Conservation (phyloP, 2,797 vertebrate species). For the Eulemur mongoz region DNA sequence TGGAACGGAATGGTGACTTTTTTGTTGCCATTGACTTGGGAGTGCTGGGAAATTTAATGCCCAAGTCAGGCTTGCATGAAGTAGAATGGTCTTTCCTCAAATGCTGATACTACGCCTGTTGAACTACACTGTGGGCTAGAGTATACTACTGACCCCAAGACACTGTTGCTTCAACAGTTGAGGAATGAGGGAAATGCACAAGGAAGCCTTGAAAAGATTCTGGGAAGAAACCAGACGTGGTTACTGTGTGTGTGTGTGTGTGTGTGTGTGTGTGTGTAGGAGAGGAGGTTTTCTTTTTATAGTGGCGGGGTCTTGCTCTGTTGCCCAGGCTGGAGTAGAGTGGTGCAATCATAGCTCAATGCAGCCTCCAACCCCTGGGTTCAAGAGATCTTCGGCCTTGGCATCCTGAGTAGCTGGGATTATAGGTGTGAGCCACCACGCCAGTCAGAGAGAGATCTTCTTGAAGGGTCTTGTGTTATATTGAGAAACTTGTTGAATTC, state of each 20-base stretch:
- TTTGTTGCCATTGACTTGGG: not conserved
- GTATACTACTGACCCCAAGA: not conserved
- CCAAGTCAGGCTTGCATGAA: not conserved
- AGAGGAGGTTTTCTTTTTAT: too few species aligned
- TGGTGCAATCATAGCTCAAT: too few species aligned
- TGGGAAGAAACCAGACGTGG: not conserved
- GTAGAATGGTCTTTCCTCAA: not conserved
- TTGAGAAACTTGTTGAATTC: not conserved
- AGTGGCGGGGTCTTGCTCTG: too few species aligned
- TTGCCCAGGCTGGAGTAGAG: too few species aligned
- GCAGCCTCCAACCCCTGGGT: too few species aligned
- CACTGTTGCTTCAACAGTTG: too few species aligned
- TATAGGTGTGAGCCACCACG: too few species aligned
- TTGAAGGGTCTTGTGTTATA: not conserved
- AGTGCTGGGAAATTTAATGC: not conserved
- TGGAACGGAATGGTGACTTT: not conserved
- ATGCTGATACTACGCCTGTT: not conserved
- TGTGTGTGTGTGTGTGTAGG: not conserved
- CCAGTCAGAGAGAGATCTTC: not conserved
- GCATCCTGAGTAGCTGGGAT: too few species aligned
- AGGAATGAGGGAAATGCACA: not conserved
- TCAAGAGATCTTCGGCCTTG: too few species aligned
- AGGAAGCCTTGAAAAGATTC: not conserved
- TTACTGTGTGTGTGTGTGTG: not conserved
- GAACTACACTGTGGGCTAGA: not conserved